phyloP scores from a whole-genome alignment of 2,888 invertebrate species.

The Brachypalpus laphriformis region DNA sequence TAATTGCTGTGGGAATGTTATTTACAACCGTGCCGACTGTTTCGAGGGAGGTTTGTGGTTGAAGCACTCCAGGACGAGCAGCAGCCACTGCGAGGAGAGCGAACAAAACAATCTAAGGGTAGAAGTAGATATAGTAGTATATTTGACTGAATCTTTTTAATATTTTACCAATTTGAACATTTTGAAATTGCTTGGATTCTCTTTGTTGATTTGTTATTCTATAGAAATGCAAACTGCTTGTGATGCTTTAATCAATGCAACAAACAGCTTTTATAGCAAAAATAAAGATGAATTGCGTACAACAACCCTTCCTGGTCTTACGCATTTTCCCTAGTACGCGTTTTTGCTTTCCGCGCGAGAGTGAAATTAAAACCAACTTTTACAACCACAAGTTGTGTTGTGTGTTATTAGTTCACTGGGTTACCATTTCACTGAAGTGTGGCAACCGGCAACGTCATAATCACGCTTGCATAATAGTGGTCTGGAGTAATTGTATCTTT shows the following conservation, averaged over 20 bases:
- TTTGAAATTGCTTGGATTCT: not conserved
- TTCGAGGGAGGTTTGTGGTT: slow-evolving; percentile 5
- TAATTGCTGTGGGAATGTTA: slow-evolving; percentile 48
- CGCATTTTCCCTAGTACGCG: slow-evolving; percentile 11
- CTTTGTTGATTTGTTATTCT: not conserved
- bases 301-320: slow-evolving; percentile 22
- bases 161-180: slow-evolving; percentile 44
- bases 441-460: not conserved
- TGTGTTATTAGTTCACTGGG: not conserved
- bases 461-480: not conserved
- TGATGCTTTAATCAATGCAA: slow-evolving; percentile 17
- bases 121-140: not conserved
- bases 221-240: slow-evolving; percentile 8
- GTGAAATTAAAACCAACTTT: slow-evolving; percentile 46
- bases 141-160: not conserved
- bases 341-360: slow-evolving; percentile 20
- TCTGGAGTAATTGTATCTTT: slow-evolving; percentile 18
- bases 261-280: slow-evolving; percentile 29
- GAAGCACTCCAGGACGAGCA: slow-evolving; percentile 45
- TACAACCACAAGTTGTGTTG: slow-evolving; percentile 20
- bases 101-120: slow-evolving; percentile 14
- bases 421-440: slow-evolving; percentile 24
- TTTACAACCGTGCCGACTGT: slow-evolving; percentile 19
- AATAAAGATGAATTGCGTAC: not conserved
- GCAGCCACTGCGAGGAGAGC: slow-evolving; percentile 22